phyloP scores from a whole-genome alignment of 2,113 vertebrate species.

The Siphamia tubifer region DNA sequence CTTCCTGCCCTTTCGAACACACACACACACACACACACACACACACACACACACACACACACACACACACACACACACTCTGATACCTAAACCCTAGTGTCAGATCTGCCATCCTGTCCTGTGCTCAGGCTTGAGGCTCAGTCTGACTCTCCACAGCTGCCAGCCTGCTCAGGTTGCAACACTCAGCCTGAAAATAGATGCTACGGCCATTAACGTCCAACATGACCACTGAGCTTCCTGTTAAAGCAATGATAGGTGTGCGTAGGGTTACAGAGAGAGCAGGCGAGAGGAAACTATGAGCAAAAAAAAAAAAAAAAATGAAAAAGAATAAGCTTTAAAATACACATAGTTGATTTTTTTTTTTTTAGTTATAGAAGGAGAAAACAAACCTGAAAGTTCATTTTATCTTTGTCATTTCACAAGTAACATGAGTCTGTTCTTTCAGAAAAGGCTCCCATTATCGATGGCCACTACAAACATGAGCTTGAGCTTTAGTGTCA shows the following conservation, averaged over 20 bases:
- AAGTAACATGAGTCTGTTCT: no score
- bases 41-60: not conserved
- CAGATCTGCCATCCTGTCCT: slow-evolving; percentile 54
- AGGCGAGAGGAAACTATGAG: not conserved
- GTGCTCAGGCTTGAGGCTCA: slow-evolving; percentile 24
- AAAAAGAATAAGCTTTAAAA: not conserved
- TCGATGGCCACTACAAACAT: no score
- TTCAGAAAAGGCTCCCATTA: no score
- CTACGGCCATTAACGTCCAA: slow-evolving; percentile 53
- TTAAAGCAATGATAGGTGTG: slow-evolving; percentile 19
- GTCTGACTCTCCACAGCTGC: slow-evolving; percentile 61
- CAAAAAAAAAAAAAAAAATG: no score
- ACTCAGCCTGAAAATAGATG: slow-evolving; percentile 69
- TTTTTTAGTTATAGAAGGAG: no score
- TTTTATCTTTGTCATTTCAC: no score
- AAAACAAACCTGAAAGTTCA: no score
- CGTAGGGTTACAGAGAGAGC: slow-evolving; percentile 21
- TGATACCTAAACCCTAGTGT: slow-evolving; percentile 54
- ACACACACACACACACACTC: slow-evolving; percentile 26
- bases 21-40: not conserved
- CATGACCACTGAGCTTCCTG: slow-evolving; percentile 62
- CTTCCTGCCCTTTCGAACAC: slow-evolving; percentile 58
- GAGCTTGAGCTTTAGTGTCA: no score
- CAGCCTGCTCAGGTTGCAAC: slow-evolving; percentile 64
- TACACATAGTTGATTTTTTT: not conserved